phyloP scores from a whole-genome alignment of 2,113 vertebrate genomes.

The Odocoileus hemionus region DNA sequence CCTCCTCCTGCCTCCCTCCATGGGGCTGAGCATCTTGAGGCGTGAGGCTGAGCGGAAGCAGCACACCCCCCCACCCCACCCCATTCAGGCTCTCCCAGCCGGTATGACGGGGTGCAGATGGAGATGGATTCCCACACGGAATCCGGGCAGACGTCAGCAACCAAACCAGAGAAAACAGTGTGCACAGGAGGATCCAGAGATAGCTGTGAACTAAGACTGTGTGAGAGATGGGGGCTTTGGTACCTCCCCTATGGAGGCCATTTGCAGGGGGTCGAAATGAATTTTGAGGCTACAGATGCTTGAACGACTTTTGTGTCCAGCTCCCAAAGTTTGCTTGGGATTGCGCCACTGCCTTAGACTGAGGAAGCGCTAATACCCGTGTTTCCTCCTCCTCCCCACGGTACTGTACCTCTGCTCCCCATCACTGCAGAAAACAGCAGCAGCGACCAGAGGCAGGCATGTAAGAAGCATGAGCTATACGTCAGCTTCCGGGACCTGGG shows the following conservation, averaged over 20 bases:
- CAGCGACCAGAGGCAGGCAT: constrained; percentile 93
- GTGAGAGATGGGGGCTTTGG: accelerated
- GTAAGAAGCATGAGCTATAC: constrained; percentile 96
- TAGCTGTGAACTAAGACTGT: accelerated
- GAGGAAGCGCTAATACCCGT: accelerated
- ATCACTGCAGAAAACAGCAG: constrained; percentile 90
- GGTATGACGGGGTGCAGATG: not conserved
- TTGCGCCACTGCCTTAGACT: accelerated
- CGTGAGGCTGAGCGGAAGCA: not conserved
- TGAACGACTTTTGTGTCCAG: accelerated
- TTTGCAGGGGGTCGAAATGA: accelerated
- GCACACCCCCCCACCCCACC: not conserved
- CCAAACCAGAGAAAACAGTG: not conserved
- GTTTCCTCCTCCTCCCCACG: not conserved
- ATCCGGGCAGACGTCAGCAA: not conserved
- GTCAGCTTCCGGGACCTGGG: constrained; percentile 98
- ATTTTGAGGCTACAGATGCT: accelerated
- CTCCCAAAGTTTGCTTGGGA: accelerated
- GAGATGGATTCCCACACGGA: accelerated
- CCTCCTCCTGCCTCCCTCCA: no score
- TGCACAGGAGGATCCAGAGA: accelerated
- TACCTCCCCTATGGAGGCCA: accelerated
- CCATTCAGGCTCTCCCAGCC: not conserved
- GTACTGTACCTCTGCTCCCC: not conserved
- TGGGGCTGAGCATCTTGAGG: accelerated